Percentiles rank a stretch among this genome's conserved stretches.
phyloP scores from a whole-genome alignment of 2,113 vertebrate species.

The Syngnathus floridae region DNA sequence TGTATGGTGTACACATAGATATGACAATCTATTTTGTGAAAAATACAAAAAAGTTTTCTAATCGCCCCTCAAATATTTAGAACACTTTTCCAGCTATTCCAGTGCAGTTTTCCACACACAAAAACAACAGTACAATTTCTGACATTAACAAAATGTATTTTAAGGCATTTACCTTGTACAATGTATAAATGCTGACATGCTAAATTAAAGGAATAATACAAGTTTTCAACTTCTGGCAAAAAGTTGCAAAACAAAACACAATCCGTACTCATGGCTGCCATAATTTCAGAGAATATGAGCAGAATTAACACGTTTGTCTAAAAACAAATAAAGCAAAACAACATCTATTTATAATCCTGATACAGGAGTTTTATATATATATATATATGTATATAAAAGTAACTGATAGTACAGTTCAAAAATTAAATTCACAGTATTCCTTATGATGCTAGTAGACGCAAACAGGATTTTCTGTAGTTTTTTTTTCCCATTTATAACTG shows the following conservation, averaged over 20 bases:
- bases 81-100: constrained; percentile 32
- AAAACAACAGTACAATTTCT: constrained; percentile 64
- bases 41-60: constrained; percentile 45
- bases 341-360: constrained; percentile 67
- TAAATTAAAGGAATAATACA: constrained; percentile 76
- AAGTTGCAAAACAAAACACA: constrained; percentile 46
- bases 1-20: neutral
- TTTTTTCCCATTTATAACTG: constrained; percentile 39
- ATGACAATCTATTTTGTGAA: constrained; percentile 3
- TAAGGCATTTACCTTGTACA: constrained; percentile 73
- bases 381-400: constrained; percentile 53
- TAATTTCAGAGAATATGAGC: constrained; percentile 49
- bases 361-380: constrained; percentile 64
- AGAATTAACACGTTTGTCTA: constrained; percentile 59
- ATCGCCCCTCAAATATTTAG: constrained; percentile 7
- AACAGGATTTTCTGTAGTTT: constrained; percentile 42
- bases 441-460: constrained; percentile 64
- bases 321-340: constrained; percentile 42
- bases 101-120: constrained; percentile 50
- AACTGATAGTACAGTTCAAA: constrained; percentile 80
- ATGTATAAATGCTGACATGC: constrained; percentile 96
- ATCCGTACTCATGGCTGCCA: constrained; percentile 30
- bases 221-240: constrained; percentile 60
- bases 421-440: constrained; percentile 87
- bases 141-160: constrained; percentile 70